phyloP scores from a whole-genome alignment of 2,113 vertebrate species.

The Megalops atlanticus region DNA sequence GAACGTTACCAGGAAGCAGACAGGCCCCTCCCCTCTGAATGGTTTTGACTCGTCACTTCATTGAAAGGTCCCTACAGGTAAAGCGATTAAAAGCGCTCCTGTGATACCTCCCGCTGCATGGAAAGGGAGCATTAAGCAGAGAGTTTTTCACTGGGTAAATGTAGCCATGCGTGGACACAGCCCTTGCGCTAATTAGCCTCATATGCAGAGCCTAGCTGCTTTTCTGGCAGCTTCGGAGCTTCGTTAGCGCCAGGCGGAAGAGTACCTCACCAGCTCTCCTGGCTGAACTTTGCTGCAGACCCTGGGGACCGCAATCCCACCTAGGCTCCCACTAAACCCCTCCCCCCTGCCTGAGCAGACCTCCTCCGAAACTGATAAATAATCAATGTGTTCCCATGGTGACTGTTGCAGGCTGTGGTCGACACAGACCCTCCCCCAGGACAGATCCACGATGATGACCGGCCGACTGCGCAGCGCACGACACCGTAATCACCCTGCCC shows the following conservation, averaged over 20 bases:
- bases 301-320: conserved; percentile 56
- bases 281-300: conserved; percentile 50
- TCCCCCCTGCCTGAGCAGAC: conserved; percentile 32
- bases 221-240: conserved; percentile 36
- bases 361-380: conserved; percentile 72
- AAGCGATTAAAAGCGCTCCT: conserved; percentile 1
- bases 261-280: conserved; percentile 46
- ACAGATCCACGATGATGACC: conserved; percentile 54
- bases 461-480: too few relatives aligned
- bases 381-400: conserved; percentile 75
- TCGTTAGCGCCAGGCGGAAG: conserved; percentile 44
- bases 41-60: not conserved
- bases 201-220: conserved; percentile 10
- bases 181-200: conserved; percentile 17
- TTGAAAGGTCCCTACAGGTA: not conserved
- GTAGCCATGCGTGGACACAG: conserved; percentile 23
- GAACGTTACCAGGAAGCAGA: too few relatives aligned
- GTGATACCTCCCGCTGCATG: not conserved
- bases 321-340: conserved; percentile 61
- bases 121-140: not conserved
- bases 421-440: conserved; percentile 46
- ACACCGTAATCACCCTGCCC: too few relatives aligned
- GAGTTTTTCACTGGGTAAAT: conserved; percentile 24
- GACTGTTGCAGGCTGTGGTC: conserved; percentile 49
- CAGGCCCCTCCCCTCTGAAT: not conserved